Base-by-base conservation (phyloP, 2,113 vertebrate genomes). In the Mastomys coucha region DNA sequence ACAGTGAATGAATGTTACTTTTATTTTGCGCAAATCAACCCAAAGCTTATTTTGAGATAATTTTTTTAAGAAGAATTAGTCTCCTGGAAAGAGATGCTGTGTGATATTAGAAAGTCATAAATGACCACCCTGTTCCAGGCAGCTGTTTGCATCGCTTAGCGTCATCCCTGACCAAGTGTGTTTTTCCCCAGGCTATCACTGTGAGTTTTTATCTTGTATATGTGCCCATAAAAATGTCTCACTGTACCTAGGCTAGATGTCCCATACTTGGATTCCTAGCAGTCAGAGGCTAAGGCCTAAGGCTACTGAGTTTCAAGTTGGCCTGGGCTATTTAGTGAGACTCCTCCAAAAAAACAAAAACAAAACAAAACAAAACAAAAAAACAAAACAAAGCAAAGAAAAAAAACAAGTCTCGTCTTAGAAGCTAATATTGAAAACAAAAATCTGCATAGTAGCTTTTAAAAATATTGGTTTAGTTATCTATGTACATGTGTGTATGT, bases 141-240 rank as follows among this genome's bases (percentile, higher is more conserved):
- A 67, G 45, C 10, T 39, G 14, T 82, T 63, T 82, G 24, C 19
- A 11, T 93, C 65, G 13, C 24, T 95, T 90, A 63, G 33, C 80
- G 49, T 92, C 20, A 93, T 19, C 96, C 36, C 28, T 51, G 5
- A 78, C 60, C 88, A 22, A 76, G 51, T 31, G 26, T 94, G 58
- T 72, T 87, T 94, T 82, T 39, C 53, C 67, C 36, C 93, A 84
- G 72, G 28, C 11, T 69, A 36, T 24, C 42, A 91, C 80, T 88
- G 28, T 72, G 85, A 56, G 60, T 88, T 88, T 84, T 88, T 85
- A 80, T 92, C 78, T 88, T 94, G 58, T 81, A 36, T 94, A 42
- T 93, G 42, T 91, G 33, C 76, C 70, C 78, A 60, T 82, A 85
- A 97, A 91, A 95, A 82, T 91, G 22, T 85, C 53, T 91, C 58